These are phyloP conservation scores for Dysdera silvatica DNA, from an alignment of 1,140 invertebrate genomes.

Conservation along the genomic window DNA sequence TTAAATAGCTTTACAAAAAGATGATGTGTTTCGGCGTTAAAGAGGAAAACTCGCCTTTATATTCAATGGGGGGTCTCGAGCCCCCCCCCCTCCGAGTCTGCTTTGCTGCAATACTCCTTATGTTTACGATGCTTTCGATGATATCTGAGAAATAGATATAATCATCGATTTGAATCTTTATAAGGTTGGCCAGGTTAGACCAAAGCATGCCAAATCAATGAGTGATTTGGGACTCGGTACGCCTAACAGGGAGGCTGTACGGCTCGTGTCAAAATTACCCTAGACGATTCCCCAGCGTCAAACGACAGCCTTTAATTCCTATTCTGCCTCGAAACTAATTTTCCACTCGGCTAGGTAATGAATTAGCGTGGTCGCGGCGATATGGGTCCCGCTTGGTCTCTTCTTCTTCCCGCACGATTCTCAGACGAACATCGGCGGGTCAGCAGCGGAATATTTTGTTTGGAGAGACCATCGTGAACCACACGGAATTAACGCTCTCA, in stretches of 20 bases:
- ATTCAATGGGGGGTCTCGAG: too few relatives aligned
- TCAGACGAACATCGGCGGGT: constrained; percentile 5
- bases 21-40: too few relatives aligned
- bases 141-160: neutral
- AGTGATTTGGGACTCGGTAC: neutral
- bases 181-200: neutral
- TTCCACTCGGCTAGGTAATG: constrained; percentile 29
- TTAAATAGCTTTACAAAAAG: too few relatives aligned
- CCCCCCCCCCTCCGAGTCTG: too few relatives aligned
- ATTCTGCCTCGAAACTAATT: constrained; percentile 29
- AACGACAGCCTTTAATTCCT: constrained; percentile 21
- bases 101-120: too few relatives aligned
- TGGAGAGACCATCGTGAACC: neutral
- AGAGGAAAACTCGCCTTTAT: too few relatives aligned
- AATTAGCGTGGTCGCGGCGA: constrained; percentile 18
- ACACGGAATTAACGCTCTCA: neutral
- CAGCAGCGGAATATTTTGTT: neutral
- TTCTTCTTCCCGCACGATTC: constrained; percentile 8
- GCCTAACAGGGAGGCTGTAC: neutral
- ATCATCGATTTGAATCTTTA: neutral
- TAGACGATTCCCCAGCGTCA: constrained; percentile 1
- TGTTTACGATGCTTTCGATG: constrained; percentile 14
- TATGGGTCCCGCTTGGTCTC: constrained; percentile 23
- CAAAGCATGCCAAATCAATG: neutral
- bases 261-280: neutral